Evolutionary conservation across 1,140 invertebrate genomes (phyloP).

Genomic region (Drosophila melanogaster): DNA sequence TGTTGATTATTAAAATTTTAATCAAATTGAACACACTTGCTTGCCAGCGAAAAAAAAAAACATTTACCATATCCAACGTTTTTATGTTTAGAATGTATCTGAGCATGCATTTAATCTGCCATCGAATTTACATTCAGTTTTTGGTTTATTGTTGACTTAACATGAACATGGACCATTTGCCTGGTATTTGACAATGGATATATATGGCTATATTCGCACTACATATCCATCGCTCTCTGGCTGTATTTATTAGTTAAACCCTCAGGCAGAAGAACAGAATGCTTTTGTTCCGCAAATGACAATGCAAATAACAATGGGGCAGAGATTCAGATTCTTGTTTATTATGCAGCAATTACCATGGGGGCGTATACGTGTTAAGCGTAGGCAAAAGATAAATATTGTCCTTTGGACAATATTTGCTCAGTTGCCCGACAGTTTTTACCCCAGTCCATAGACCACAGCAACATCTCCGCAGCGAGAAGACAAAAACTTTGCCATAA

Average conservation of each 20-base stretch:
- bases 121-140: slow-evolving; percentile 29
- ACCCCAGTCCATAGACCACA: not conserved
- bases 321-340: slow-evolving; percentile 53
- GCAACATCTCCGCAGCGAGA: slow-evolving; percentile 8
- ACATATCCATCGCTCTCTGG: not conserved
- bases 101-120: slow-evolving; percentile 14
- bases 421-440: slow-evolving; percentile 15
- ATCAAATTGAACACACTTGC: too few relatives aligned
- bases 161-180: slow-evolving; percentile 47
- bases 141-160: slow-evolving; percentile 45
- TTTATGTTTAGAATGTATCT: not conserved
- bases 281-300: slow-evolving; percentile 78
- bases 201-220: not conserved
- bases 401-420: slow-evolving; percentile 67
- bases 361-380: slow-evolving; percentile 80
- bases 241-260: slow-evolving; percentile 79
- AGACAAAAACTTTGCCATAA: slow-evolving; percentile 56
- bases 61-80: not conserved
- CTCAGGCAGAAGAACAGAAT: slow-evolving; percentile 54
- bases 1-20: too few relatives aligned
- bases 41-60: not conserved
- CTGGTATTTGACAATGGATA: slow-evolving; percentile 24
- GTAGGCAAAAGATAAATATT: slow-evolving; percentile 71
- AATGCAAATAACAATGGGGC: slow-evolving; percentile 71
- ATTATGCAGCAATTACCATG: slow-evolving; percentile 80